Evolutionary conservation across 2,797 vertebrate species (phyloP).

Genomic region (Macroramphosus scolopax): DNA sequence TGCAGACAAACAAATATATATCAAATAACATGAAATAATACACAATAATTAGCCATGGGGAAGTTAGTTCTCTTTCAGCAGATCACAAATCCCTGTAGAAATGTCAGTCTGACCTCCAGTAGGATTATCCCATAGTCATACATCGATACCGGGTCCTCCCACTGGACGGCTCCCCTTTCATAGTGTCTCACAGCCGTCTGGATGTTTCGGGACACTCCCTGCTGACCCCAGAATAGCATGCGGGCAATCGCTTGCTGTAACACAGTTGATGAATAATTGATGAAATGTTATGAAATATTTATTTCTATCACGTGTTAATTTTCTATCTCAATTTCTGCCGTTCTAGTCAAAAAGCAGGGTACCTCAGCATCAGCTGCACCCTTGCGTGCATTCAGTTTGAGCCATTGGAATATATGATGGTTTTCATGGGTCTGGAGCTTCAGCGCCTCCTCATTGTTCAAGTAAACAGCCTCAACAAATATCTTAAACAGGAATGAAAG

Average conservation of each 20-base stretch:
- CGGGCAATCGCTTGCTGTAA: conserved; percentile 75
- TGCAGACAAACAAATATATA: conserved; percentile 29
- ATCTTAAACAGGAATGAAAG: conserved; percentile 49
- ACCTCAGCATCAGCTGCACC: conserved; percentile 82
- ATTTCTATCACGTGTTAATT: no score
- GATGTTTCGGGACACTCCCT: conserved; percentile 77
- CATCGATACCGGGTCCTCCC: conserved; percentile 77
- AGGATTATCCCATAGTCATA: conserved; percentile 83
- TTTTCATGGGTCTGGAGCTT: conserved; percentile 76
- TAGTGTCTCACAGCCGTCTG: conserved; percentile 78
- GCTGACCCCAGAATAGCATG: conserved; percentile 86
- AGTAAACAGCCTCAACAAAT: conserved; percentile 76
- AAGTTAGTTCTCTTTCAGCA: neutral
- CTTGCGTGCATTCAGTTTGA: conserved; percentile 76
- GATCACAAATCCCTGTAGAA: neutral
- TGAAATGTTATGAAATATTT: no score
- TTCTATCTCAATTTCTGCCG: no score
- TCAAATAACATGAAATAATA: neutral
- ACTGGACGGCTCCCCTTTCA: conserved; percentile 73
- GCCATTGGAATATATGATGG: conserved; percentile 83
- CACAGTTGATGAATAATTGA: conserved; percentile 2
- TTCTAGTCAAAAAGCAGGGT: conserved; percentile 3
- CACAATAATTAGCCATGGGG: neutral
- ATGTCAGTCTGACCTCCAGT: conserved; percentile 67
- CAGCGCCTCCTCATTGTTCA: conserved; percentile 75